Base-by-base conservation (phyloP, 2,888 invertebrate genomes). In the Sinotaia quadrata region DNA sequence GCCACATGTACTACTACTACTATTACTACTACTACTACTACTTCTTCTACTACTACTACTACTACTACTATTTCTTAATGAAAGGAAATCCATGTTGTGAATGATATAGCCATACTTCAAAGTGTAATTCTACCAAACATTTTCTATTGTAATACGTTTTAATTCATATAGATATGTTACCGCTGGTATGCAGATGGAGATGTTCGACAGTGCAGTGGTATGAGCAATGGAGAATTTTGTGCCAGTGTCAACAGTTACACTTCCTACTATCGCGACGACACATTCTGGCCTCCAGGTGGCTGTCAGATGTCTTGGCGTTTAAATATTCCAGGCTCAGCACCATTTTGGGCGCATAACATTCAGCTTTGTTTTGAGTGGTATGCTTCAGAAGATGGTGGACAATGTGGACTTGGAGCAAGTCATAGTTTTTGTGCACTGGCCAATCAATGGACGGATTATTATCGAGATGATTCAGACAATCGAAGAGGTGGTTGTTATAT, bases 341-440 rank as follows among this genome's bases (percentile, higher is more conserved):
- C 74, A 2, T 29, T 65, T 12, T 74, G 74, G 74, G 56, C 70
- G 41, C 66, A 56, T 41, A 66, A 37, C 33, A 27, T 67, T 15
- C 47, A 71, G 52, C 62, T 75, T 52, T 75, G 74, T 37, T 75
- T 58, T 60, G 49, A 34, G 24, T 75, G 75, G 75, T 73, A 69
- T 37, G 60, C 75, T 4, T 72, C 73, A 29, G 73, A 71, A 34
- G 69, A 71, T 24, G 73, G 68, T 12, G 73, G 71, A 1, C 75
- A 75, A 67, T 73, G 72, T 21, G 60, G 71, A 2, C 63, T 52
- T 24, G 63, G 52, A 0, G 47, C 58, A 8, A 27, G 54, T 10
- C 36, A 68, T 29, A 29, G 51, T n/a, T 59, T 75, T 12, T 75
- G 75, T 24, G 73, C 75, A 15, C 51, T 27, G 3, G 71, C 71